Evolutionary conservation across 2,113 vertebrate species (phyloP).

Genomic region (Alethe diademata): DNA sequence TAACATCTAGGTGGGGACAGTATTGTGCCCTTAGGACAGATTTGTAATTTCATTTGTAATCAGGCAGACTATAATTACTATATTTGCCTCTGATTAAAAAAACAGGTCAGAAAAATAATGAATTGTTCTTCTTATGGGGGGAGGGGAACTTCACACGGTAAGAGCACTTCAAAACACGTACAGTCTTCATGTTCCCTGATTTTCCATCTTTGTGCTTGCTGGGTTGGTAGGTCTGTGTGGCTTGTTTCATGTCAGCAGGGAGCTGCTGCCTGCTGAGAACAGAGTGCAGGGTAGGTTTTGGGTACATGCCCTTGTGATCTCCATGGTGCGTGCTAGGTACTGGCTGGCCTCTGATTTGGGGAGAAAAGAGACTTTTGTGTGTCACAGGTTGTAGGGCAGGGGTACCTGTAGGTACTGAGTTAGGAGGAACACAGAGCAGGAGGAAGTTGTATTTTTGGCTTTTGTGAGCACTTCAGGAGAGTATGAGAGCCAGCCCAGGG

Average conservation of each 20-base stretch:
- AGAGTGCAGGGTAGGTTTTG: not conserved
- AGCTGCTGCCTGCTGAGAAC: not conserved
- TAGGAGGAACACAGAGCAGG: not conserved
- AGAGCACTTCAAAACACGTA: not conserved
- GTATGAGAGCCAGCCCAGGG: not conserved
- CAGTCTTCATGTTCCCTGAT: fast-evolving
- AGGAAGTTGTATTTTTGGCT: not conserved
- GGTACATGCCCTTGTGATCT: not conserved
- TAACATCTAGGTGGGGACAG: not conserved
- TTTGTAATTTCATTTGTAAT: slow-evolving; percentile 45
- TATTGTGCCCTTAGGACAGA: slow-evolving; percentile 17
- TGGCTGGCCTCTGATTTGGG: not conserved
- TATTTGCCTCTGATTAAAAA: slow-evolving; percentile 38
- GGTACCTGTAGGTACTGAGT: not conserved
- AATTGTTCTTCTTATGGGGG: not conserved
- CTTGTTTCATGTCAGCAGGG: not conserved
- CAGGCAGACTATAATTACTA: slow-evolving; percentile 26
- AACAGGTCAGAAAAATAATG: slow-evolving; percentile 30
- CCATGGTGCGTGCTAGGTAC: not conserved
- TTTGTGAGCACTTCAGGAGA: not conserved
- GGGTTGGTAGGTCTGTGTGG: not conserved
- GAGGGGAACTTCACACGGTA: not conserved
- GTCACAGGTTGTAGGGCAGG: not conserved
- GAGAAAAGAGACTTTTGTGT: not conserved
- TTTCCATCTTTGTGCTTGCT: not conserved